Evolutionary conservation across 2,888 invertebrate species (phyloP), one percentile per base, ranked within the genome.

Genomic region (Drosophila eohydei): DNA sequence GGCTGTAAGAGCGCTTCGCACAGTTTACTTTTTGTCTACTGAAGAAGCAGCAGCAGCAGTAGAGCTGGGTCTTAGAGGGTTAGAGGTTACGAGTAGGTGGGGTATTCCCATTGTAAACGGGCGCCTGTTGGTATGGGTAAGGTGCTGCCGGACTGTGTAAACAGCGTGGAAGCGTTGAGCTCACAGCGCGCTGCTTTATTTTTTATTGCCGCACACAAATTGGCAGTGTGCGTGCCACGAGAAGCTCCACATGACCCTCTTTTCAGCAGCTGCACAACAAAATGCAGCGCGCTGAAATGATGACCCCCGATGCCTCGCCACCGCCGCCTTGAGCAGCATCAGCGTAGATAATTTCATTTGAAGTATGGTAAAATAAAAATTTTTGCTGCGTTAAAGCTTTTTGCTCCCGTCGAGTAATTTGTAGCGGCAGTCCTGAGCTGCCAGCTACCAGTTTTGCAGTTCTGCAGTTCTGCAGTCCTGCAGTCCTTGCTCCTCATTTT

Each of bases 271-370:
- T 87, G 84, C 85, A 79, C 78, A 88, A 72, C 77, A 72, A 80
- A 77, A 66, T 81, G 84, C 87, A 81, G 52, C 48, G 40, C 44
- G 9, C 26, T 66, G 30, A 66, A 54, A 67, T 66, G 43, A 3
- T 66, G 43, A 3, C 21, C 59, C 16, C 30, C 46, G 34, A 51
- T 36, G 3, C 43, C 41, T 12, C 34, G 14, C 21, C 21, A 55
- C 3, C 36, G 41, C 14, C 14, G 8, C 14, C 51, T n/a, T 12
- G 55, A 32, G 56, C 66, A 58, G 60, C 51, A 41, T 48, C 75
- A 89, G 85, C 82, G 77, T 74, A 85, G 89, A 85, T 85, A 85
- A 89, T 85, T 85, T 85, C 85, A 89, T 84, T 85, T 85, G 85
- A 84, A 84, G 84, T 89, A 84, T 87, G 85, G 77, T 67, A 87